Evolutionary conservation across 2,797 vertebrate species (phyloP), one percentile per base, ranked within the genome.

Genomic region (Sciurus carolinensis): DNA sequence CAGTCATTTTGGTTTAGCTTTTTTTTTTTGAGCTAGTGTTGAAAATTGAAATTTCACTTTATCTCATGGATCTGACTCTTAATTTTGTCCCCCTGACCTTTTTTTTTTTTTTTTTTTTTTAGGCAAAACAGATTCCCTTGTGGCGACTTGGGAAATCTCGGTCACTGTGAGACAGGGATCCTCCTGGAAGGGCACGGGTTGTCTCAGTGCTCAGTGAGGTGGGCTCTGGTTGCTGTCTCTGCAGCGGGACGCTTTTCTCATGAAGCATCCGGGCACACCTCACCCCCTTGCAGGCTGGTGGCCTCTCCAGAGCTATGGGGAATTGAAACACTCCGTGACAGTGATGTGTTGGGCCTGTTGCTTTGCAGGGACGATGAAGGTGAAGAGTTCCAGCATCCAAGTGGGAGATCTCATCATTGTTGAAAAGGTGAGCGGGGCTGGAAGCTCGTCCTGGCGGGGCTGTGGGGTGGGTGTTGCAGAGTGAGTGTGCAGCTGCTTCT

Each of bases 401-500:
- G 99, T 99, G 5, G 99, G 99, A 28, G 99, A 99, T 94, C 99
- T 99, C n/a, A 99, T 99, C 98, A 99, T 99, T 36, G 99, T 99
- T n/a, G 99, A 99, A 96, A 99, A 99, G 99, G 99, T 99, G 99
- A 97, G 99, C 92, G 82, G 97, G 36, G 42, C 3, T 0, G 13
- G 1, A n/a, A 0, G 6, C 20, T 3, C 11, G 14, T 76, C 7
- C 22, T 0, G 22, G 39, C 62, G 13, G 30, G 0, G n/a, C 28
- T 2, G 52, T 30, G 0, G 12, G 0, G 7, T 2, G 26, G 4
- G 10, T 6, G 62, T 47, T 50, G 0, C 5, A 20, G 28, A 18
- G 93, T 91, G 26, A 7, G 2, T 5, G 50, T 4, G 15, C 52
- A 39, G 0, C 3, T 2, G 0, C 52, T 1, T 64, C 7, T 0